Conservation (phyloP, 92 coral and sea anemone genomes). For the Hydrozoanthus gracilis region DNA sequence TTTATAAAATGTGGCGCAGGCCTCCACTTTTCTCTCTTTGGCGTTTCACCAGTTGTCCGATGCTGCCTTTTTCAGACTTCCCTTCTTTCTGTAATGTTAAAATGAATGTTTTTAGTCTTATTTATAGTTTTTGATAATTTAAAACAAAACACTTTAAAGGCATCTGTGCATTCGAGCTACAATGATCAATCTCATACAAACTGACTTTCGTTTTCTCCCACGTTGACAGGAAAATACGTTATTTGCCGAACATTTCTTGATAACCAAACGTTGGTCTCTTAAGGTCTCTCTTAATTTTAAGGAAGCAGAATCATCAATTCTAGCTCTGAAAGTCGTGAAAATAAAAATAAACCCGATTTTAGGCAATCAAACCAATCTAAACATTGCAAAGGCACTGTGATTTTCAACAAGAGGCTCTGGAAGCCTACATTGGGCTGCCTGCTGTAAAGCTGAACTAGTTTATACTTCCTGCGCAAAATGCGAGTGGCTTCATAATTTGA, state of each 20-base stretch:
- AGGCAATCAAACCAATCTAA: too few relatives aligned
- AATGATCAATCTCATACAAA: not conserved
- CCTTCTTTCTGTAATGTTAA: slow-evolving; percentile 9
- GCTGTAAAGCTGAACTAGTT: too few relatives aligned
- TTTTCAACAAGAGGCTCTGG: too few relatives aligned
- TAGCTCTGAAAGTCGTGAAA: too few relatives aligned
- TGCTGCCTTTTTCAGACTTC: not conserved
- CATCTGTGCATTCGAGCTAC: not conserved
- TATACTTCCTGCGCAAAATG: too few relatives aligned
- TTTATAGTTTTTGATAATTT: not conserved
- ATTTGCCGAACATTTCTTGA: not conserved
- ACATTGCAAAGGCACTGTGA: not conserved
- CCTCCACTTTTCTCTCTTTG: not conserved
- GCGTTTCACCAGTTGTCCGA: slow-evolving; percentile 9
- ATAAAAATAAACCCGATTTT: too few relatives aligned
- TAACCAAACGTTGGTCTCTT: slow-evolving; percentile 24
- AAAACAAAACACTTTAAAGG: slow-evolving; percentile 4
- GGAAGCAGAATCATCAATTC: slow-evolving; percentile 6
- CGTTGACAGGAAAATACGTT: not conserved
- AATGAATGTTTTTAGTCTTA: not conserved
- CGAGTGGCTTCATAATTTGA: too few relatives aligned
- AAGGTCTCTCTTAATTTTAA: not conserved
- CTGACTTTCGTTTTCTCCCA: not conserved
- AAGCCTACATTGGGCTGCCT: too few relatives aligned
- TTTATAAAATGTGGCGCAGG: not conserved